Base-by-base conservation (phyloP, 2,113 vertebrate species). In the Calonectris borealis region DNA sequence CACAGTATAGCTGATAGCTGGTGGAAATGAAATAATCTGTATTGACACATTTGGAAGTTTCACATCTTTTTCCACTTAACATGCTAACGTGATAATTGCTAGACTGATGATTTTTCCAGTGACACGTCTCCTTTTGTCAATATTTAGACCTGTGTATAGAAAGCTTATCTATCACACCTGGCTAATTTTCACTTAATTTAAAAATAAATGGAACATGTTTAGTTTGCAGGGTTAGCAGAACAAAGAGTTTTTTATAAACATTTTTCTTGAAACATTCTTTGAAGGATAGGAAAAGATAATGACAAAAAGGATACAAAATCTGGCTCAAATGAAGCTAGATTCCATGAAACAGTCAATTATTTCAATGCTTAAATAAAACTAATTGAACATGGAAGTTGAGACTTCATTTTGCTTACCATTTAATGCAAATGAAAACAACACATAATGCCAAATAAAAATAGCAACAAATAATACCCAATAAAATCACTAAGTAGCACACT, bases 101-200 rank as follows among this genome's bases (percentile, higher is more conserved):
- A 98, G 98, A 98, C 98, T 98, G 98, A 98, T 98, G 98, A 98
- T 98, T 98, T 98, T 98, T 98, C 98, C 97, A 98, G 97, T 98
- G 98, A 98, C 98, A 98, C 65, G 48, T 98, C 96, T 98, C 96
- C 96, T 96, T 98, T 98, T 98, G 98, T 98, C 98, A 98, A 98
- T 98, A 98, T 98, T 98, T 98, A 98, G 98, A 98, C 97, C 98
- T 98, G 97, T 98, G 98, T 98, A 98, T 98, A 97, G 97, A 98
- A 98, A 98, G 97, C 98, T 98, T 98, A 98, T 98, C 97, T 98
- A 98, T 98, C 98, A 98, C 98, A 98, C 98, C 98, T 98, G 98
- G 98, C 94, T 98, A 98, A 98, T 98, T 98, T 98, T 98, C 98
- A 97, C 97, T 98, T 98, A 98, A 98, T 98, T 98, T 98, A 98